Conservation (phyloP, 2,888 invertebrate species). For the Agrotis exclamationis region DNA sequence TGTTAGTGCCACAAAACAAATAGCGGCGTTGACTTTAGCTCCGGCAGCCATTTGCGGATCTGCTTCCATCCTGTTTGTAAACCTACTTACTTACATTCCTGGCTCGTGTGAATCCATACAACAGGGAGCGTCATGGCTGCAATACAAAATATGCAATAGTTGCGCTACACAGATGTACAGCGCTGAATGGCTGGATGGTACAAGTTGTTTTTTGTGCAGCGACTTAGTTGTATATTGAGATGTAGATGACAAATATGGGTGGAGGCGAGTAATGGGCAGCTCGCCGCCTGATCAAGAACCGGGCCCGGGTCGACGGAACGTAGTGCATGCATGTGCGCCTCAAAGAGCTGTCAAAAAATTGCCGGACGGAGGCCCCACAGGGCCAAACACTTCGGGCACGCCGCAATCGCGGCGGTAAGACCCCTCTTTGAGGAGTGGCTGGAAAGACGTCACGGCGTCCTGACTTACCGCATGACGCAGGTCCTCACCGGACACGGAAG, state of each 20-base stretch:
- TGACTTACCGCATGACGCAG: too few relatives aligned
- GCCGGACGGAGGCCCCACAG: too few relatives aligned
- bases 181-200: slow-evolving; percentile 16
- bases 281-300: too few relatives aligned
- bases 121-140: slow-evolving; percentile 62
- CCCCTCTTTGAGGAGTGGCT: too few relatives aligned
- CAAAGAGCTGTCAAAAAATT: too few relatives aligned
- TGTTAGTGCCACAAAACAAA: slow-evolving; percentile 73
- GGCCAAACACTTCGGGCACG: too few relatives aligned
- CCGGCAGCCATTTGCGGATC: slow-evolving; percentile 72
- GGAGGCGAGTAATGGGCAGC: too few relatives aligned
- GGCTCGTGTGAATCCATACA: slow-evolving; percentile 69
- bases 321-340: too few relatives aligned
- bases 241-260: neutral
- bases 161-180: slow-evolving; percentile 49
- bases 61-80: slow-evolving; percentile 71
- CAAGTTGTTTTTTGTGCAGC: slow-evolving; percentile 26
- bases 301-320: too few relatives aligned
- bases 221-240: slow-evolving; percentile 2
- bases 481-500: too few relatives aligned
- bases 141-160: slow-evolving; percentile 63
- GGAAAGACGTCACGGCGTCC: too few relatives aligned
- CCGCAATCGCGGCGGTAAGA: too few relatives aligned
- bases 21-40: slow-evolving; percentile 70
- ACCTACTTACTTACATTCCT: slow-evolving; percentile 74